Evolutionary conservation across 2,888 invertebrate species (phyloP), one percentile per base, ranked within the genome.

Genomic region (Eustalomyia histrio): DNA sequence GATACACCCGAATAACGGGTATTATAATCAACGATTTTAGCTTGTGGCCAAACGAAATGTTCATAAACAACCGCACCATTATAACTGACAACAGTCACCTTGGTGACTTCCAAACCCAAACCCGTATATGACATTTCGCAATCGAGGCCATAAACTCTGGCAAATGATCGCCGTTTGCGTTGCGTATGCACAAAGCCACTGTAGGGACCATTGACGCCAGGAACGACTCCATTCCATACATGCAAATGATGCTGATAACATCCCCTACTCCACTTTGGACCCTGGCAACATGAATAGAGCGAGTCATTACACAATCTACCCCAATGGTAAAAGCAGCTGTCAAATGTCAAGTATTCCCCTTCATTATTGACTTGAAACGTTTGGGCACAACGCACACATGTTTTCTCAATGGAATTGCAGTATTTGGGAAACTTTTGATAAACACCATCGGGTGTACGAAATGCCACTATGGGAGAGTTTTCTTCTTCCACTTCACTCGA

Each of bases 51-150:
- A 47, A 99, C 97, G 82, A 95, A 93, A 58, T 94, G 93, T 90
- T 98, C 97, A 90, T 96, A 97, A 14, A 97, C 95, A 33, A 95
- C 90, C 58, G 93, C 92, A 5, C 96, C 95, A 87, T 96, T 94
- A 35, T 93, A 91, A 43, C 93, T 93, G 71, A 98, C 94, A 69
- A 99, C 93, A 8, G 97, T 97, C 33, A 99, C 94, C 89, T 97
- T 95, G 18, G 96, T 95, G 71, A 98, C 91, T 90, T 99, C 98
- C 61, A 96, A 91, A 1, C 99, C 99, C 18, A 92, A 92, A 0
- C 94, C 94, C 5, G 98, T 98, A 89, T 95, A 98, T 85, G 97
- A 96, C 99, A 99, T 99, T 91, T 99, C 99, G 89, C 99, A 98
- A 91, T 99, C 99, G 24, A 99, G 89, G 0, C 97, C 96, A 90